These are phyloP conservation scores for Notamacropus eugenii DNA, from an alignment of 2,797 vertebrate species.

Conservation along the genomic window DNA sequence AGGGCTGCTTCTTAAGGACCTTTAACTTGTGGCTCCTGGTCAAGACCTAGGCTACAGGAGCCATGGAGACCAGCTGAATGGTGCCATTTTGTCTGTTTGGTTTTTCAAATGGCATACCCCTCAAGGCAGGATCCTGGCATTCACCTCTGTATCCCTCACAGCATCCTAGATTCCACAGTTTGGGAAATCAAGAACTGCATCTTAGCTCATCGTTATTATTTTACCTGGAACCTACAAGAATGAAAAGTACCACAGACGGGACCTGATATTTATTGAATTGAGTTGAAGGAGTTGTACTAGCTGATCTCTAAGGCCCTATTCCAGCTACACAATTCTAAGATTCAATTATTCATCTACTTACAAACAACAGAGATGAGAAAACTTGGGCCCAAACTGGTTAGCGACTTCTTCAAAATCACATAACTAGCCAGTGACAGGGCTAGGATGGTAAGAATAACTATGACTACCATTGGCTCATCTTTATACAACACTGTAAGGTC, in stretches of 20 bases:
- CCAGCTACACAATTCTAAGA: neutral
- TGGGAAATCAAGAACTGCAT: neutral
- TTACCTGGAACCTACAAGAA: neutral
- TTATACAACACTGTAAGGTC: neutral
- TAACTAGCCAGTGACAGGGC: neutral
- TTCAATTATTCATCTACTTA: neutral
- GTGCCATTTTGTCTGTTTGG: neutral
- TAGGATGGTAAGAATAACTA: neutral
- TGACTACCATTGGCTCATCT: neutral
- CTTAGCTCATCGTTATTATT: neutral
- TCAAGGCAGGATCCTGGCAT: neutral
- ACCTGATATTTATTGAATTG: neutral
- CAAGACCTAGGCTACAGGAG: slow-evolving; percentile 58
- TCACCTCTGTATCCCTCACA: neutral
- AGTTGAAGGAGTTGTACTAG: neutral
- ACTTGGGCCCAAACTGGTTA: neutral
- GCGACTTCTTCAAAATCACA: neutral
- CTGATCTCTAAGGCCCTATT: neutral
- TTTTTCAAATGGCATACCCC: neutral
- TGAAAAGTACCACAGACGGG: neutral
- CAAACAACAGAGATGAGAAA: neutral
- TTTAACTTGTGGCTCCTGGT: slow-evolving; percentile 33
- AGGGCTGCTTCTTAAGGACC: slow-evolving; percentile 13
- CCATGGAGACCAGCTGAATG: slow-evolving; percentile 51
- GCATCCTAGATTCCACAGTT: neutral